Percentiles rank a stretch among this genome's conserved stretches.
Conservation (phyloP, 2,888 invertebrate species). For the Odontothrips loti region DNA sequence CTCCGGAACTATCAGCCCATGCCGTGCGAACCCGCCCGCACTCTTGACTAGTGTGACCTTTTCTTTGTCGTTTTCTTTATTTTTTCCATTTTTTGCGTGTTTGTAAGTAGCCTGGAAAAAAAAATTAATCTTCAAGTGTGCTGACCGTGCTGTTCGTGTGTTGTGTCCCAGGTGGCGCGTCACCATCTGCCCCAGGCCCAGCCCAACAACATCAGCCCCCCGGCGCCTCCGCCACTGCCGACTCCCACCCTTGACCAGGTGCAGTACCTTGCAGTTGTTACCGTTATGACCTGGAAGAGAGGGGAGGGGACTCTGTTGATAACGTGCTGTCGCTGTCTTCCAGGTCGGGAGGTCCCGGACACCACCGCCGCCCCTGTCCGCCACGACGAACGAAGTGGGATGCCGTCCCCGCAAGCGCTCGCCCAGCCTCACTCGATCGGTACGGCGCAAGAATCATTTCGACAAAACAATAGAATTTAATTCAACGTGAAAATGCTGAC, state of each 20-base stretch:
- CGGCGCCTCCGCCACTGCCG: background rate
- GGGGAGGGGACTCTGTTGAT: background rate
- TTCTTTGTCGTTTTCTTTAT: background rate
- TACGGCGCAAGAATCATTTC: background rate
- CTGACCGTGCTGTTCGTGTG: background rate
- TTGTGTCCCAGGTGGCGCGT: background rate
- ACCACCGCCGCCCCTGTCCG: background rate
- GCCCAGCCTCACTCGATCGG: slow-evolving; percentile 31
- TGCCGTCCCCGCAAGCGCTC: slow-evolving; percentile 29
- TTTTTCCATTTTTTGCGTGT: background rate
- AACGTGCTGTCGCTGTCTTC: background rate
- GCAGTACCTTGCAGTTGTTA: background rate
- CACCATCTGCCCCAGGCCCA: slow-evolving; percentile 7
- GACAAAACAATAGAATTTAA: too few relatives aligned
- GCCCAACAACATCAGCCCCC: background rate
- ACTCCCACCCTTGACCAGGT: background rate
- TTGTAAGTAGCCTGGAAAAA: background rate
- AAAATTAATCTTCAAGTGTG: background rate
- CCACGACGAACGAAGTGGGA: slow-evolving; percentile 6
- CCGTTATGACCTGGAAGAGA: background rate
- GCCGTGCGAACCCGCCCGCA: too few relatives aligned
- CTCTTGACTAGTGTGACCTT: too few relatives aligned
- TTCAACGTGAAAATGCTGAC: too few relatives aligned
- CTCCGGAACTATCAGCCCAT: too few relatives aligned
- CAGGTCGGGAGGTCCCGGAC: background rate